Percentiles rank a stretch among this genome's conserved stretches.
Conservation (phyloP, 1,140 invertebrate species). For the Mya arenaria region DNA sequence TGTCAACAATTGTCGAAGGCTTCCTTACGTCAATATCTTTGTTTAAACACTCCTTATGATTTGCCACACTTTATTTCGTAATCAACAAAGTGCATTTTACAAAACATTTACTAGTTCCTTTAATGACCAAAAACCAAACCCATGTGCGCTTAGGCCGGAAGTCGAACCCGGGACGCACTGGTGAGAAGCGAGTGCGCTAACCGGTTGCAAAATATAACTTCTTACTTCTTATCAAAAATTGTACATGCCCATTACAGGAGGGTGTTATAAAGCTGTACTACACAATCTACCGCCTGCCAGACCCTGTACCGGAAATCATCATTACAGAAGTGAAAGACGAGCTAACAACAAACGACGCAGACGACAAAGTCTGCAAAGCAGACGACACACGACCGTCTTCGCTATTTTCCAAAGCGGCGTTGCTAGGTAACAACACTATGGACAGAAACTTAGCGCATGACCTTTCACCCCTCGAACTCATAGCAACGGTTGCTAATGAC, state of each 20-base stretch:
- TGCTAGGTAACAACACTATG: constrained; percentile 30
- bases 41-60: too few relatives aligned
- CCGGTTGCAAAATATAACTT: too few relatives aligned
- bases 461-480: constrained; percentile 52
- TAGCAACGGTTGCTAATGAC: constrained; percentile 55
- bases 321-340: constrained; percentile 33
- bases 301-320: constrained; percentile 10
- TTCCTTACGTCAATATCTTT: too few relatives aligned
- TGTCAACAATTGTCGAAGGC: too few relatives aligned
- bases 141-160: too few relatives aligned
- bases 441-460: constrained; percentile 43
- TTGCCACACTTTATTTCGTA: too few relatives aligned
- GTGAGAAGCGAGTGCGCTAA: too few relatives aligned
- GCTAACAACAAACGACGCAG: not conserved
- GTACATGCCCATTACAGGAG: constrained; percentile 51
- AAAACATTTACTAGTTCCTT: too few relatives aligned
- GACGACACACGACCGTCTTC: constrained; percentile 43
- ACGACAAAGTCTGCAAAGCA: constrained; percentile 31
- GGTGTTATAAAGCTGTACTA: constrained; percentile 49
- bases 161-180: too few relatives aligned
- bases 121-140: too few relatives aligned
- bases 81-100: too few relatives aligned
- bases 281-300: constrained; percentile 33
- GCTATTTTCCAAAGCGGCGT: constrained; percentile 43
- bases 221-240: too few relatives aligned